Evolutionary conservation across 1,140 invertebrate genomes (phyloP).

Genomic region (Augochlora pura): DNA sequence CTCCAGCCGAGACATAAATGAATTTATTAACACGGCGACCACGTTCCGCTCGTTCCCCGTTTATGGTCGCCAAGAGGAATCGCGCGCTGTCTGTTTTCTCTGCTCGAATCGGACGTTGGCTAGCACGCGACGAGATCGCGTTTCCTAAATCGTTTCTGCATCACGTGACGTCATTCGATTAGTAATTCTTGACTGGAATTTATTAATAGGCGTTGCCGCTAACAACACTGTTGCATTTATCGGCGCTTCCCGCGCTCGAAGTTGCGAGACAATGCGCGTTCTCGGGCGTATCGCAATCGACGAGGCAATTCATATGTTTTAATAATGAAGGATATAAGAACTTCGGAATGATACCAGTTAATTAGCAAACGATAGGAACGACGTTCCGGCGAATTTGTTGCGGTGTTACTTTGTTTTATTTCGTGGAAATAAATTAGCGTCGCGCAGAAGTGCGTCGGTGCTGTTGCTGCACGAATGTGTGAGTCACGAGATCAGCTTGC

Average conservation of each 20-base stretch:
- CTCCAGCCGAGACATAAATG: slow-evolving; percentile 20
- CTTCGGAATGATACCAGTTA: no score
- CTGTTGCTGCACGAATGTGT: no score
- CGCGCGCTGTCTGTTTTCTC: slow-evolving; percentile 1
- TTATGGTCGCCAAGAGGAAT: slow-evolving; percentile 26
- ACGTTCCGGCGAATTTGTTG: no score
- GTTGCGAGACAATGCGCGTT: background rate
- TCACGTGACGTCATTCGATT: background rate
- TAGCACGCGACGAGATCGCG: background rate
- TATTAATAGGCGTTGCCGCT: background rate
- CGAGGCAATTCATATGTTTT: no score
- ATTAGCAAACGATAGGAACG: no score
- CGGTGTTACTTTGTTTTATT: no score
- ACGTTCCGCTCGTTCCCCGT: slow-evolving; percentile 21
- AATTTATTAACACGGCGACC: slow-evolving; percentile 20
- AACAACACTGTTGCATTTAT: background rate
- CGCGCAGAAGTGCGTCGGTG: no score
- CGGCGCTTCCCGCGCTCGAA: background rate
- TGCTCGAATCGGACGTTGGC: background rate
- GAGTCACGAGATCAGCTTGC: no score
- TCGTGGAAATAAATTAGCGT: no score
- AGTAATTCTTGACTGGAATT: background rate
- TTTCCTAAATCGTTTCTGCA: background rate
- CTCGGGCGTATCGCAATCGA: no score
- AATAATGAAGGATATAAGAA: no score